Evolutionary conservation across 2,113 vertebrate genomes (phyloP), one percentile per base, ranked within the genome.

Genomic region (Poecile atricapillus): DNA sequence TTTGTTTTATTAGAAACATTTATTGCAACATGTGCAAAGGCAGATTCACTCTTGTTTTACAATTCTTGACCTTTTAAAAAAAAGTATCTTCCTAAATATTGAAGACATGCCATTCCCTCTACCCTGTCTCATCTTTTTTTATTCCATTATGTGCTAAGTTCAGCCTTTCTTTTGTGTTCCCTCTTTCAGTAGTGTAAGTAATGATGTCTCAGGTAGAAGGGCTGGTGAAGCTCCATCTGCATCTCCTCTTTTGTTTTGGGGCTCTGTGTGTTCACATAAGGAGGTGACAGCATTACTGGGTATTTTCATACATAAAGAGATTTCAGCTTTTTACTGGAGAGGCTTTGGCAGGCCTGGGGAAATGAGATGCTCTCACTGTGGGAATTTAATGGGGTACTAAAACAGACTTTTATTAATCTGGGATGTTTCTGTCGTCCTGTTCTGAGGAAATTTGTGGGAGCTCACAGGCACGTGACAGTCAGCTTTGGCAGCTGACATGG

Each of bases 191-290:
- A 30, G 43, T 39, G 50, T 53, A 9, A 47, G 31, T 11, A n/a
- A 68, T n/a, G 11, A 2, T 5, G 27, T 28, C 6, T 2, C 56
- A 41, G 74, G 53, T 41, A 27, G 43, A 91, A 71, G 77, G 76
- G 56, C 35, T 41, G 65, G 22, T 24, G 70, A 35, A 77, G n/a
- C 21, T 84, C 67, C 77, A 49, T 37, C 69, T 89, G 59, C 60
- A 46, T 22, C 63, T 88, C 27, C 37, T 94, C 47, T 27, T 94
- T 78, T 81, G 37, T 55, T 94, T 70, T 81, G 82, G 55, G 65
- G 9, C 47, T 70, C 9, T 58, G 25, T 69, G 18, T 53, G 46
- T 49, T 67, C 82, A 35, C 44, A 18, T 24, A 17, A 63, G 67
- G 50, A 55, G 31, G 37, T 87, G n/a, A n/a, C n/a, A n/a, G n/a